Evolutionary conservation across 2,797 vertebrate species (phyloP), one percentile per base, ranked within the genome.

Genomic region (Chanos chanos): DNA sequence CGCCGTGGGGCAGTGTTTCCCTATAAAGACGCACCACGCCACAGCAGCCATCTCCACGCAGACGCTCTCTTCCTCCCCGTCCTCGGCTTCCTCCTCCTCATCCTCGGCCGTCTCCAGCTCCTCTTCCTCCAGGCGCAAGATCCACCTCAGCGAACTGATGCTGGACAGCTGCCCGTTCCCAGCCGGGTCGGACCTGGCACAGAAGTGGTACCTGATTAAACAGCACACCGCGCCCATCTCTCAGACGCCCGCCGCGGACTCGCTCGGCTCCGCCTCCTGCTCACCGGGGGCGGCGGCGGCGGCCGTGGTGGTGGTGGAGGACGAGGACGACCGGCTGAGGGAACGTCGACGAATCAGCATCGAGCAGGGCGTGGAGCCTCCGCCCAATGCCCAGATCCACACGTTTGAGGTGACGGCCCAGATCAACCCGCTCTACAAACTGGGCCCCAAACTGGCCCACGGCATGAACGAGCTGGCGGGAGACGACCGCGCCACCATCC

Each of bases 161-260:
- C 71, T 93, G 78, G 92, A 93, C 19, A 84, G 89, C 61, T 93
- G 92, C 69, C 92, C 92, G 3, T 93, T 93, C 54, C 90, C 90
- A 0, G 82, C 85, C 0, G 92, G 87, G 44, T 91, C 92, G 0
- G 91, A 92, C 61, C 74, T 93, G 63, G 91, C 92, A 21, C 90
- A 90, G 71, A 93, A 92, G 53, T 93, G 92, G 92, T 81, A 91
- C 81, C 85, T 93, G 49, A 92, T 93, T 66, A 93, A 93, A 71
- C 91, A 92, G 70, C 92, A 92, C 85, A 93, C 92, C 0, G 91
- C 88, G 10, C 91, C 91, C 5, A 86, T 93, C 25, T 88, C 83
- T 7, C 89, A 90, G 69, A 76, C 83, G 0, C 84, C 89, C 0
- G 31, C 83, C 16, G 75, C 88, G 0, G 89, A 92, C 28, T 62